Base-by-base conservation (phyloP, 1,140 invertebrate species). In the Philaenus spumarius region DNA sequence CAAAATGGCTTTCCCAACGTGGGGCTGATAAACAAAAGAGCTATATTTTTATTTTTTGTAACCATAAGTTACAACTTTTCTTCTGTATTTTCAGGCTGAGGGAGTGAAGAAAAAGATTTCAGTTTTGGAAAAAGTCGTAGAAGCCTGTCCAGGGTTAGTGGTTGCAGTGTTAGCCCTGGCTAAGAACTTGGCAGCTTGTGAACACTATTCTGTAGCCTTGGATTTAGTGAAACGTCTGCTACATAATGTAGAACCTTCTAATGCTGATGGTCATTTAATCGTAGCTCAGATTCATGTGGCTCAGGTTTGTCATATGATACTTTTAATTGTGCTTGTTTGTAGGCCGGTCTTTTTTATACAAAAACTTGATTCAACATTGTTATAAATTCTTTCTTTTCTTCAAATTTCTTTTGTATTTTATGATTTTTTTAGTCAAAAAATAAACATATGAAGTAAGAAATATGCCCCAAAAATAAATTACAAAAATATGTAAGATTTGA, bases 271-370 rank as follows among this genome's bases (percentile, higher is more conserved):
- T 20, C 86, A 95, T 73, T 77, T 98, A 3, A 73, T 97, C 3
- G 81, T 95, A 77, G 91, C 95, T 17, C 90, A 95, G 73, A 89
- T 95, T 47, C 81, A 89, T 54, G 72, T 85, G 1, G 77, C 80
- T 42, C 55, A 64, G 59, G 64, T 67, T n/a, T n/a, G n/a, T n/a
- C n/a, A n/a, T n/a, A 37, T 37, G 35, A 37, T 37, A 37, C 7
- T n/a, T 37, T n/a, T 7, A 37, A 37, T 37, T 37, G 7, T 37
- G 35, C 35, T 7, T 9, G n/a, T n/a, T n/a, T n/a, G n/a, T n/a
- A n/a, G n/a, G n/a, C n/a, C n/a, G n/a, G n/a, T 37, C 7, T 9
- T 37, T 7, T 37, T n/a, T 37, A 37, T 37, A n/a, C 35, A 37
- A 37, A 9, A 7, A 37, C 35, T 9, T 37, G 35, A 37, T n/a